These are phyloP conservation scores for Brachylomia viminalis DNA, from an alignment of 2,888 invertebrate species.

Conservation along the genomic window DNA sequence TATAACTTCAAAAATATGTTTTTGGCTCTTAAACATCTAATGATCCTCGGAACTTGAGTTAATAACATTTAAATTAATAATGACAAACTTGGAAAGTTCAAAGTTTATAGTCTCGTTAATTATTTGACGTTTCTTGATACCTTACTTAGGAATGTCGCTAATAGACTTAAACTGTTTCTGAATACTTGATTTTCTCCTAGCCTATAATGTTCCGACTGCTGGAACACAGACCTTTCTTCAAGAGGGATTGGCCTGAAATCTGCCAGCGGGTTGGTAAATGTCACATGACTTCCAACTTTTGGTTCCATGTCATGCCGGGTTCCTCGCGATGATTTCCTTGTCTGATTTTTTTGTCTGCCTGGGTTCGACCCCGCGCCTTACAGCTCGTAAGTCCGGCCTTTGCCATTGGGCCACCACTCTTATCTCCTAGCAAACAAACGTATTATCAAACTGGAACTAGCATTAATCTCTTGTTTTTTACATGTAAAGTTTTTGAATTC, in stretches of 20 bases:
- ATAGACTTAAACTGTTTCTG: neutral
- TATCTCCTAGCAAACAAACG: neutral
- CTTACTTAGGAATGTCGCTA: conserved; percentile 9
- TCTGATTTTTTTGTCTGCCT: too few species aligned
- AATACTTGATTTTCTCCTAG: neutral
- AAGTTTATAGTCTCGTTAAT: conserved; percentile 26
- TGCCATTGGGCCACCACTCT: too few species aligned
- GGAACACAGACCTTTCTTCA: too few species aligned
- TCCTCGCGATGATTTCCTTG: too few species aligned
- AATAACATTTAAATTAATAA: conserved; percentile 41
- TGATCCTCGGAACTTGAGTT: conserved; percentile 23
- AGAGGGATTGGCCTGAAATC: too few species aligned
- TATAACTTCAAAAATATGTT: neutral
- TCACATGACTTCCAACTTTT: too few species aligned
- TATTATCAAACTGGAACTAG: neutral
- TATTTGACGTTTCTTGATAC: conserved; percentile 6
- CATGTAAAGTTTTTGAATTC: neutral
- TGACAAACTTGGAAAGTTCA: conserved; percentile 9
- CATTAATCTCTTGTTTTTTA: neutral
- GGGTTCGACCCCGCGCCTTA: too few species aligned
- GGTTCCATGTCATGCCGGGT: too few species aligned
- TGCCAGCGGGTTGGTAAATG: too few species aligned
- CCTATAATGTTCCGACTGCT: too few species aligned
- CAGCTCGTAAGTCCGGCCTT: too few species aligned
- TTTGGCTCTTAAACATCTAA: conserved; percentile 13